phyloP scores from a whole-genome alignment of 2,113 vertebrate genomes.

The Willisornis vidua region DNA sequence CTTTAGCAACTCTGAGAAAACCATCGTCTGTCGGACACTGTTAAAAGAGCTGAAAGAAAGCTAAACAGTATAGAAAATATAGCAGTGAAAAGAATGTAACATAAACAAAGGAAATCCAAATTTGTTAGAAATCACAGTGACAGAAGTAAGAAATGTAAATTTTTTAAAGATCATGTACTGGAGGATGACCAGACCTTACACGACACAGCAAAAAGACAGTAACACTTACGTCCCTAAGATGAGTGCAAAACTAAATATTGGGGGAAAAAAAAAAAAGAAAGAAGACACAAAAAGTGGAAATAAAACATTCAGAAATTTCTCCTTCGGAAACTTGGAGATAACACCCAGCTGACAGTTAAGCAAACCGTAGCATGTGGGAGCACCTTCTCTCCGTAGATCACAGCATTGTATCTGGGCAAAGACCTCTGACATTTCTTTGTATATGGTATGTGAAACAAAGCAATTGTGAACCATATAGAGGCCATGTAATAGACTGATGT shows the following conservation, averaged over 20 bases:
- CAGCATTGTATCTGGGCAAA: background rate
- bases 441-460: background rate
- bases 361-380: background rate
- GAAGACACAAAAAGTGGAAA: background rate
- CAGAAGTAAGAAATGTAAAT: background rate
- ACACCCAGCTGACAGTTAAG: background rate
- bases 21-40: background rate
- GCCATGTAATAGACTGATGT: background rate
- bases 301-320: background rate
- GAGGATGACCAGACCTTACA: background rate
- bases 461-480: background rate
- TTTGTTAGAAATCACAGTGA: background rate
- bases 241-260: background rate
- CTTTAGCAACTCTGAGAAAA: background rate
- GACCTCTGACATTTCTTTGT: background rate
- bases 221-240: background rate
- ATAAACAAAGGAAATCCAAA: background rate
- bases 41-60: background rate
- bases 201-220: background rate
- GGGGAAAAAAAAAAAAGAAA: background rate
- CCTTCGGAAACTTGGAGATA: background rate
- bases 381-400: background rate
- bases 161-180: background rate
- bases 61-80: background rate
- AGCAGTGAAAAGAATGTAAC: background rate